Conservation (phyloP, 2,113 vertebrate species). For the Lagopus muta region DNA sequence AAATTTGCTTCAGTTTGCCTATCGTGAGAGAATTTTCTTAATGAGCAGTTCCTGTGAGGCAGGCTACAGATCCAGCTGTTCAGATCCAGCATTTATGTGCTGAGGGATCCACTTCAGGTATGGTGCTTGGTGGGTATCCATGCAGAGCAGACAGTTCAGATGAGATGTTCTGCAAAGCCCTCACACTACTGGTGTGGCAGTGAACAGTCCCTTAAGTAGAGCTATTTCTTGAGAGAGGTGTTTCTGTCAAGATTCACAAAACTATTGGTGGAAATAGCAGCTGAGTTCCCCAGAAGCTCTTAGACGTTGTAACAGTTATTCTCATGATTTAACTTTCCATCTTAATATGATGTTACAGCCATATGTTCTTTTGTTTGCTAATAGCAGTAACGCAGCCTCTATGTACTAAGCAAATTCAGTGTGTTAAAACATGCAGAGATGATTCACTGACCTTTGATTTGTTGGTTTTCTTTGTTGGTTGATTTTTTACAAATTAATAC, state of each 20-base stretch:
- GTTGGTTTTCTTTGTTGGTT: background rate
- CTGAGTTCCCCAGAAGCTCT: background rate
- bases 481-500: background rate
- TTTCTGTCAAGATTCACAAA: background rate
- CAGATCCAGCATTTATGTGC: background rate
- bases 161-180: background rate
- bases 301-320: background rate
- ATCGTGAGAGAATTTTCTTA: background rate
- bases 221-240: background rate
- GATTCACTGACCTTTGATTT: background rate
- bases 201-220: background rate
- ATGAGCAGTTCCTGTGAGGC: background rate
- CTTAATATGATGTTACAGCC: background rate
- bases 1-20: background rate
- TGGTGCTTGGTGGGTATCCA: background rate
- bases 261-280: background rate
- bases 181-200: background rate
- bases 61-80: background rate
- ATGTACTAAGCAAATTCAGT: background rate
- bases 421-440: background rate
- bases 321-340: background rate
- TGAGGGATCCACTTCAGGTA: background rate
- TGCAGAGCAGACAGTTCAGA: background rate
- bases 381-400: background rate
- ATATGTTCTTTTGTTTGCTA: background rate